These are phyloP conservation scores for Sclerodermus sp. DNA, from an alignment of 2,888 invertebrate species.

Conservation along the genomic window DNA sequence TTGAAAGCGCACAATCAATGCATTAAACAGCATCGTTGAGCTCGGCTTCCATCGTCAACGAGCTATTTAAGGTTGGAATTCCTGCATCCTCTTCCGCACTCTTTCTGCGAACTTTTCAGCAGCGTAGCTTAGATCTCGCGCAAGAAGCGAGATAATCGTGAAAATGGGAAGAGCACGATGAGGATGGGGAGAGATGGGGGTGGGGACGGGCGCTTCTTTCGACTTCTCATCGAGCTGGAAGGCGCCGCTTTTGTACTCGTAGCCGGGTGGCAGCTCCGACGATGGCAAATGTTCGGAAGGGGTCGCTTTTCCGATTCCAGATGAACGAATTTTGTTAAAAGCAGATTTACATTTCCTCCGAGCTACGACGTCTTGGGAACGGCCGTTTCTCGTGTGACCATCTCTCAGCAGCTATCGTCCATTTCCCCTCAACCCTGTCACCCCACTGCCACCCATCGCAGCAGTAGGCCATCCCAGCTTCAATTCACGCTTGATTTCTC, in stretches of 20 bases:
- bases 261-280: not conserved
- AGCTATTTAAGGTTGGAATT: no score
- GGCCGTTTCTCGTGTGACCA: not conserved
- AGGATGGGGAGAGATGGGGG: conserved; percentile 8
- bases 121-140: no score
- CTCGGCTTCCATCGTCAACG: no score
- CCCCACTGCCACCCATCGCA: conserved; percentile 4
- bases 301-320: conserved; percentile 27
- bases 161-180: not conserved
- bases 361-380: conserved; percentile 5
- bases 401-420: not conserved
- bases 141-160: conserved; percentile 7
- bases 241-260: conserved; percentile 35
- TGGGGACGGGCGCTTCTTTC: conserved; percentile 29
- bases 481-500: conserved; percentile 8
- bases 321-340: conserved; percentile 41
- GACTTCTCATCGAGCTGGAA: conserved; percentile 37
- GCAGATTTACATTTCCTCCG: conserved; percentile 41
- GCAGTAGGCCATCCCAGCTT: conserved; percentile 10
- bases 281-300: conserved; percentile 1
- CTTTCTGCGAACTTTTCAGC: no score
- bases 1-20: no score
- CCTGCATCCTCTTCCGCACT: no score
- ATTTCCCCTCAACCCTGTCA: conserved; percentile 4
- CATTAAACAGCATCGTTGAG: no score